Conservation (phyloP, 2,888 invertebrate species). For the Drosophila yooni region DNA sequence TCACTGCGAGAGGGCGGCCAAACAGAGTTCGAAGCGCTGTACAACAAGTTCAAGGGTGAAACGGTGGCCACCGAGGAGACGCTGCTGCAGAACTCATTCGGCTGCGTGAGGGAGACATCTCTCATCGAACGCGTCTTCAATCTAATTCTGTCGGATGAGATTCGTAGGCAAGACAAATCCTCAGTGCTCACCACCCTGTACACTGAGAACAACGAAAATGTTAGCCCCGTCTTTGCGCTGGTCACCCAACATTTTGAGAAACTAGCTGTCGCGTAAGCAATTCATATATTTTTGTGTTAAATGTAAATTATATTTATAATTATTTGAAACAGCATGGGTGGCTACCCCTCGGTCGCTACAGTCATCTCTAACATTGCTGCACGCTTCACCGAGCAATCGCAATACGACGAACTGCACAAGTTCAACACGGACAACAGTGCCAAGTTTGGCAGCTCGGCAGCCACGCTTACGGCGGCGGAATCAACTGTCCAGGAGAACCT, state of each 20-base stretch:
- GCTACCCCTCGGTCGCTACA: slow-evolving; percentile 76
- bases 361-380: slow-evolving; percentile 81
- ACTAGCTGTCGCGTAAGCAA: slow-evolving; percentile 79
- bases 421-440: slow-evolving; percentile 70
- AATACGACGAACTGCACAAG: slow-evolving; percentile 63
- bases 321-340: slow-evolving; percentile 73
- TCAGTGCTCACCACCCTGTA: slow-evolving; percentile 85
- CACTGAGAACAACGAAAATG: slow-evolving; percentile 86
- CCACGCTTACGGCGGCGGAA: slow-evolving; percentile 73
- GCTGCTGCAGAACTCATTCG: slow-evolving; percentile 88
- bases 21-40: slow-evolving; percentile 89
- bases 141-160: slow-evolving; percentile 85
- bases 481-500: slow-evolving; percentile 79
- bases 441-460: slow-evolving; percentile 75
- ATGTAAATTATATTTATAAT: background rate
- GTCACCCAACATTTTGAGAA: slow-evolving; percentile 77
- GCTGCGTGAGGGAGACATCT: slow-evolving; percentile 87
- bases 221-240: slow-evolving; percentile 86
- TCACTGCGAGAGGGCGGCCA: slow-evolving; percentile 88
- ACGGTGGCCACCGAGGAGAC: slow-evolving; percentile 90
- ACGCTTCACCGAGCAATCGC: slow-evolving; percentile 79
- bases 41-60: slow-evolving; percentile 87
- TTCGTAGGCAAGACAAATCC: slow-evolving; percentile 83
- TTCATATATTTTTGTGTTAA: background rate
- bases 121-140: slow-evolving; percentile 86